phyloP scores from a whole-genome alignment of 2,797 vertebrate species.

The Hippocampus kuda region DNA sequence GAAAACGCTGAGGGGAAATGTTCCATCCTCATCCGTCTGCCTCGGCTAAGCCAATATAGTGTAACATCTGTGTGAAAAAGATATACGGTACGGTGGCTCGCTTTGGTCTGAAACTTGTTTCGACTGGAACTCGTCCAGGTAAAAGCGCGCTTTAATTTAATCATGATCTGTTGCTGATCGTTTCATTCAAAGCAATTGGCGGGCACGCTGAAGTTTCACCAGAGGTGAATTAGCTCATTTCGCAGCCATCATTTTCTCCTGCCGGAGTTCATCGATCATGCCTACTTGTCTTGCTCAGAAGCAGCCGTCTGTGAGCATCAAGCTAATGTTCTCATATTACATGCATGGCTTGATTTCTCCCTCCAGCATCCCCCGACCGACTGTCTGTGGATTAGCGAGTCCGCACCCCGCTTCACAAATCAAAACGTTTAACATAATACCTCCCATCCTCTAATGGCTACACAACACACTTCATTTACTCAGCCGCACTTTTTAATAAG shows the following conservation, averaged over 20 bases:
- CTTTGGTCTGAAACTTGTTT: conserved; percentile 18
- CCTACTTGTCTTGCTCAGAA: conserved; percentile 51
- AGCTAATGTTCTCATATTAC: conserved; percentile 65
- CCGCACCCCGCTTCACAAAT: conserved; percentile 68
- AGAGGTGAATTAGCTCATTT: conserved; percentile 29
- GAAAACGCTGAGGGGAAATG: conserved; percentile 47
- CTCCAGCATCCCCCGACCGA: conserved; percentile 57
- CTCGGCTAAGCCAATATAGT: conserved; percentile 34
- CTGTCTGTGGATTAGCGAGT: conserved; percentile 63
- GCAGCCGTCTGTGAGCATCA: conserved; percentile 54
- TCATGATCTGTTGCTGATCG: conserved; percentile 11
- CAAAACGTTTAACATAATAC: conserved; percentile 70
- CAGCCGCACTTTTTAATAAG: conserved; percentile 64
- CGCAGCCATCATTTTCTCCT: conserved; percentile 32
- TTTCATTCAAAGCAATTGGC: conserved; percentile 16
- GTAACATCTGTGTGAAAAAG: conserved; percentile 42
- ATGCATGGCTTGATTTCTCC: conserved; percentile 64
- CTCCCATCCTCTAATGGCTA: conserved; percentile 67
- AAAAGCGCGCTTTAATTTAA: too few relatives aligned
- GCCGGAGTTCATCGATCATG: conserved; percentile 61
- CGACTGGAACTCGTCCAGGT: conserved; percentile 10
- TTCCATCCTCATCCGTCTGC: conserved; percentile 54
- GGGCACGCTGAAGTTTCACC: conserved; percentile 26
- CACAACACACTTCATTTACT: conserved; percentile 72
- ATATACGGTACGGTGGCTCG: conserved; percentile 15